Base-by-base conservation (phyloP, 1,140 invertebrate species). In the Ostrea denselamellosa region DNA sequence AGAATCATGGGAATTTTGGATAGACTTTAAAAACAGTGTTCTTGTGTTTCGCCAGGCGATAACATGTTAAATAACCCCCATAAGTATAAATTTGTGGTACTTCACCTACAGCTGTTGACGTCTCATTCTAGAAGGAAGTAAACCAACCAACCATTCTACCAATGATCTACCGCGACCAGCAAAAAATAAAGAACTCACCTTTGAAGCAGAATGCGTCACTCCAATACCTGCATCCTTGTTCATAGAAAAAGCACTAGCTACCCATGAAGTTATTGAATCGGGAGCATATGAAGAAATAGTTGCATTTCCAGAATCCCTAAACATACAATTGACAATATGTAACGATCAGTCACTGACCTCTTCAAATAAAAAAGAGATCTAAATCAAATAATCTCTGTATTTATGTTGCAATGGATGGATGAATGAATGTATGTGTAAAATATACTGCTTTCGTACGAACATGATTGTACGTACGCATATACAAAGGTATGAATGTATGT, bases 231-330 rank as follows among this genome's bases (percentile, higher is more conserved):
- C 95, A 10, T 97, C 95, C 0, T 97, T 95, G 94, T 98, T 97
- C 58, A 99, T 95, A 0, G 98, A 98, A 94, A 99, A 99, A 0
- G 97, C 99, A 52, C 97, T 97, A 0, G 99, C 96, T 22, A 97
- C 96, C 98, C 98, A 99, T 2, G 97, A 98, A 0, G 98, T 99
- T 14, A 99, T 98, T 0, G 97, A 97, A 90, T 98, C 97, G 0
- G 98, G 98, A 52, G 98, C 96, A 81, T 94, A 91, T 2, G 90
- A 88, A 25, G 82, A 54, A 12, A 90, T 86, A 19, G 56, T 62
- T 19, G n/a, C 56, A 62, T 62, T 62, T 62, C 56, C 56, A 5
- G 56, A 62, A 62, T 62, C 56, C 56, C 56, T 62, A 62, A 7
- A 17, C n/a, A 17, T 19, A 62, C 19, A 14, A 62, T 19, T 19